Evolutionary conservation across 2,888 invertebrate genomes (phyloP), one percentile per base, ranked within the genome.

Genomic region (Stegana nigrithorax): DNA sequence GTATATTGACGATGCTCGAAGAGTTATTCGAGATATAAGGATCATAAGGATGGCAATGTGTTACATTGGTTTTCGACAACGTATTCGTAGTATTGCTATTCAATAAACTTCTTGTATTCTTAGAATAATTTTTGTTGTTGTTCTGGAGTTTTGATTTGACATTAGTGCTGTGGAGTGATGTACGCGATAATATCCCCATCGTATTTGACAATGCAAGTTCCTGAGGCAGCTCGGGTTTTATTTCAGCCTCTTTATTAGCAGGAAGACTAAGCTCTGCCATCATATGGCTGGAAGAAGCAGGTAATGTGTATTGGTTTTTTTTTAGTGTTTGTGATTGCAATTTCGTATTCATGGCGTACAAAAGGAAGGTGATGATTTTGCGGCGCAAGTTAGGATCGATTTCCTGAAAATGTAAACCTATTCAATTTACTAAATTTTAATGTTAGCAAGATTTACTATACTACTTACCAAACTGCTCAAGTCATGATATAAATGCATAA

Each of bases 291-390:
- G n/a, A n/a, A n/a, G n/a, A n/a, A n/a, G n/a, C n/a, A n/a, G n/a
- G n/a, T n/a, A n/a, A n/a, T n/a, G n/a, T n/a, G n/a, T n/a, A n/a
- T n/a, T n/a, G n/a, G n/a, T n/a, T n/a, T n/a, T n/a, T n/a, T n/a
- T n/a, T n/a, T n/a, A n/a, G n/a, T n/a, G n/a, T n/a, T n/a, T n/a
- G n/a, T n/a, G n/a, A n/a, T n/a, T n/a, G n/a, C n/a, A n/a, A n/a
- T n/a, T n/a, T 63, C 17, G 42, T 42, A 21, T 65, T 64, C 19
- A 71, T 45, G 2, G 45, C 55, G 17, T 47, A 58, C 6, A 67
- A 12, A 21, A 71, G 42, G 1, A 73, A 60, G 14, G 65, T 65
- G 2, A 69, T 32, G 2, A 68, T 4, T 2, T 60, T 23, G 14
- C 67, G 62, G 6, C 71, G 66, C 27, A 51, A 36, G 8, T 56